Base-by-base conservation (phyloP, 2,113 vertebrate genomes). In the Brienomyrus brachyistius region DNA sequence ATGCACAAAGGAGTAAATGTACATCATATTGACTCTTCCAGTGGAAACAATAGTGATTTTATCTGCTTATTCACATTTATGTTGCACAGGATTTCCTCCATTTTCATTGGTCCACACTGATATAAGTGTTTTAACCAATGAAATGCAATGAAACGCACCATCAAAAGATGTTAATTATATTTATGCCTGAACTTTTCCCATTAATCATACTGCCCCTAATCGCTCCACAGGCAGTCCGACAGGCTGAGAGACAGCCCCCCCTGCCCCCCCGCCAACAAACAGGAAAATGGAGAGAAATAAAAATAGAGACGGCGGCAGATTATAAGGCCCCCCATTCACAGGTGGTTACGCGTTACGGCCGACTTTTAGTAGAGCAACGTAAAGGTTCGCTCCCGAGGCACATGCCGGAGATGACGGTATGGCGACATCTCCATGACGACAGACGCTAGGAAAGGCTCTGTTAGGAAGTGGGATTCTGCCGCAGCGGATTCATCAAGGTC, bases 171-270 rank as follows among this genome's bases (percentile, higher is more conserved):
- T 56, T 87, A 56, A 87, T 87, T 87, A 13, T 54, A 87, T 87
- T 35, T 54, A 87, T 35, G 15, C 5, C 50, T 54, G 6, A 15
- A 51, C 27, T 27, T 50, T 87, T 40, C 85, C 31, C 51, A 56
- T 87, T 87, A 87, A 87, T 87, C 85, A 54, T 54, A 40, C 48
- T 19, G 45, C 27, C 48, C 85, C 51, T 87, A 87, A 87, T 87
- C 50, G 11, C 85, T 56, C 54, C 10, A 56, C 51, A 54, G 51
- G 31, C 50, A 56, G 48, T 54, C 51, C 6, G 27, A 54, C 50
- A 31, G 50, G 31, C 85, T 35, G 27, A 15, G 31, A 86, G 48
- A 54, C 21, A 40, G 40, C 40, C 1, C 84, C 11, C 84, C 50
- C 84, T 11, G 10, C 45, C 45, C 10, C 7, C 7, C 21, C 23